A percentile compares a stretch with the other conserved stretches of the same genome.
These are phyloP conservation scores for Anguilla megastoma DNA, from an alignment of 2,797 vertebrate genomes.

Conservation along the genomic window DNA sequence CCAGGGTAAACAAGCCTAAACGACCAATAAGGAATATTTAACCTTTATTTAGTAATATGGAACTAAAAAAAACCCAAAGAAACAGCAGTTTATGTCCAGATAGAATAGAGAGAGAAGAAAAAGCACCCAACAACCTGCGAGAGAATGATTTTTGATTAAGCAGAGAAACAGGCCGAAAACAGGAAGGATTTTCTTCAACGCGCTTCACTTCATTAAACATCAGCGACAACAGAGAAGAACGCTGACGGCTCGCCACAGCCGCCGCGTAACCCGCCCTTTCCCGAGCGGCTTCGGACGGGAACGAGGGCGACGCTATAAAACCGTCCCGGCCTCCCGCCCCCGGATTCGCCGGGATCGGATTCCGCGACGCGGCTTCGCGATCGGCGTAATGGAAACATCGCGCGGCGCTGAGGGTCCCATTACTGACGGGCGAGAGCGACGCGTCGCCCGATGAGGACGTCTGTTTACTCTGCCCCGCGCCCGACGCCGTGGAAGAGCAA, in stretches of 20 bases:
- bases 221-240: not conserved
- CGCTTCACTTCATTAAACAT: not conserved
- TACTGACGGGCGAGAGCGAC: not conserved
- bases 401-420: not conserved
- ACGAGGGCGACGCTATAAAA: too few relatives aligned
- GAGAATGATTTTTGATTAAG: not conserved
- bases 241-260: not conserved
- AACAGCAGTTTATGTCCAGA: not conserved
- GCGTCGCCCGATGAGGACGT: not conserved
- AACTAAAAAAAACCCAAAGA: not conserved
- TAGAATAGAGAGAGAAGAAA: not conserved
- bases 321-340: not conserved
- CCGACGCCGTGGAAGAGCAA: slow-evolving; percentile 41
- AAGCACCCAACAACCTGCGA: not conserved
- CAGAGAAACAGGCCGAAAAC: not conserved
- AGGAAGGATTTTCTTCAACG: not conserved
- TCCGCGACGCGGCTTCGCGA: not conserved
- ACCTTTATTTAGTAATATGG: not conserved
- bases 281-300: not conserved
- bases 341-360: slow-evolving; percentile 7
- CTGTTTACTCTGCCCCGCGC: slow-evolving; percentile 26
- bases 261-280: not conserved
- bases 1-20: not conserved
- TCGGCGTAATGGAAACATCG: slow-evolving; percentile 24
- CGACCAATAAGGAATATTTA: not conserved